Conservation (phyloP, 1,140 invertebrate genomes). For the Leptinotarsa undecemlineata region DNA sequence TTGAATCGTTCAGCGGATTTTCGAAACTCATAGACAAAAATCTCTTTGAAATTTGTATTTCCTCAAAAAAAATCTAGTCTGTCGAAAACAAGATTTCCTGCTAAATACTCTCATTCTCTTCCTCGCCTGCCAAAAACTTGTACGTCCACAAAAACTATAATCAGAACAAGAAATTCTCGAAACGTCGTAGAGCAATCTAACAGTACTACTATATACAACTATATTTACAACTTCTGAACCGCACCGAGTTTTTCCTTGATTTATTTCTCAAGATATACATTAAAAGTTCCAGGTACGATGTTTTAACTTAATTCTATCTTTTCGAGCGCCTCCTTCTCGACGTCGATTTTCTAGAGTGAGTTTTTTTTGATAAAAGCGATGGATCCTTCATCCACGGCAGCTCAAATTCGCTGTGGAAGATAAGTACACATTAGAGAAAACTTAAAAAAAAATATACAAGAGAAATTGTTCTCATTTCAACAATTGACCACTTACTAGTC, state of each 20-base stretch:
- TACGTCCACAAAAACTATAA: background rate
- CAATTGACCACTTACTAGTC: too few species aligned
- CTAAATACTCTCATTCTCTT: too few species aligned
- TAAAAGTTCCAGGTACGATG: background rate
- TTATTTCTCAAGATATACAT: background rate
- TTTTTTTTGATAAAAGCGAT: conserved; percentile 29
- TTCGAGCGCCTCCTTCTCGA: conserved; percentile 24
- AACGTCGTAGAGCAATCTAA: background rate
- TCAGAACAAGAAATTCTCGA: background rate
- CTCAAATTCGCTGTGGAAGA: conserved; percentile 59
- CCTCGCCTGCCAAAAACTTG: background rate
- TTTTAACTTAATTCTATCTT: conserved; percentile 21
- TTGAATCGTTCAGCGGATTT: too few species aligned
- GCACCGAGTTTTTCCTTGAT: background rate
- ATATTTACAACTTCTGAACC: background rate
- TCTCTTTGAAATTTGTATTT: too few species aligned
- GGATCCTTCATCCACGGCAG: conserved; percentile 58
- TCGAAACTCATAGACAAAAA: too few species aligned
- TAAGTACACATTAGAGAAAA: too few species aligned
- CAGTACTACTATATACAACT: background rate
- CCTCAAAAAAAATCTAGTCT: too few species aligned
- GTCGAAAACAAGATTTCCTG: too few species aligned
- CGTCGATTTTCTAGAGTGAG: conserved; percentile 33
- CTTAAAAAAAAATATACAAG: too few species aligned
- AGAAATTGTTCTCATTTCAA: too few species aligned